Conservation (phyloP, 2,797 vertebrate species). For the Psittacula echo region DNA sequence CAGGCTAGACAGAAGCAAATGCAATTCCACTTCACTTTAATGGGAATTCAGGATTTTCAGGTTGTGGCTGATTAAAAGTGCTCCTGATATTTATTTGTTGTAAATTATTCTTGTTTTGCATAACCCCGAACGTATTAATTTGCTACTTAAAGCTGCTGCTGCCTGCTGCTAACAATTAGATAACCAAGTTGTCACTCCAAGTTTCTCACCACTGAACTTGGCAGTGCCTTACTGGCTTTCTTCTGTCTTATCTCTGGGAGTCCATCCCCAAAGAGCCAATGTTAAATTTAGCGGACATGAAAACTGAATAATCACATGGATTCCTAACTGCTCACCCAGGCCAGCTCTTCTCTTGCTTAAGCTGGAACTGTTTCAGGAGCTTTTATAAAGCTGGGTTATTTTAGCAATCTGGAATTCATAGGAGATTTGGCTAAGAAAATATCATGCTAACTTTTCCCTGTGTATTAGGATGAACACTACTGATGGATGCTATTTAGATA, state of each 20-base stretch:
- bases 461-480: background rate
- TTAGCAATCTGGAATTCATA: background rate
- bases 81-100: background rate
- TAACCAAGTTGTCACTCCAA: background rate
- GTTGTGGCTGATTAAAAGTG: background rate
- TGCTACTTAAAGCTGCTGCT: background rate
- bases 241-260: background rate
- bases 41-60: conserved; percentile 1
- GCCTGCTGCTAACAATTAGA: conserved; percentile 26
- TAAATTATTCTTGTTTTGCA: conserved; percentile 20
- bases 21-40: conserved; percentile 39
- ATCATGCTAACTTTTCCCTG: background rate
- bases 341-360: conserved; percentile 1
- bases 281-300: background rate
- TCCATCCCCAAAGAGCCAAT: background rate
- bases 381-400: conserved; percentile 16
- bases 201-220: background rate
- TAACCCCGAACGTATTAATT: background rate
- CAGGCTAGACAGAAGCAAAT: background rate
- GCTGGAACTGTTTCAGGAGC: conserved; percentile 32
- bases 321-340: background rate
- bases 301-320: background rate
- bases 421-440: conserved; percentile 8
- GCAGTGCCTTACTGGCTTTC: background rate
- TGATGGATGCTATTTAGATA: background rate